phyloP scores from a whole-genome alignment of 64 coral and sea anemone genomes.

The Montipora foliosa region DNA sequence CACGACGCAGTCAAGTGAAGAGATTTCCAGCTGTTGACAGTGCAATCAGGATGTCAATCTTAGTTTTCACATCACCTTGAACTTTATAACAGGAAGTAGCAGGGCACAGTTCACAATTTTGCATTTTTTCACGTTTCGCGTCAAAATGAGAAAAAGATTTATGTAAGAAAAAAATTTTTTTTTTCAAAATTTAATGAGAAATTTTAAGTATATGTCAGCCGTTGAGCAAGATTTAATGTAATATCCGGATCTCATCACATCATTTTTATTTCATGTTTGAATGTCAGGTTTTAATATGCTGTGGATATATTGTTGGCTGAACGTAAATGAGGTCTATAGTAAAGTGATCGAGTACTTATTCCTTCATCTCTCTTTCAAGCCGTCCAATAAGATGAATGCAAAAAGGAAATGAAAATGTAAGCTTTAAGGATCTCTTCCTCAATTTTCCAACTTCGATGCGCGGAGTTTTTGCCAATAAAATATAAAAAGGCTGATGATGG shows the following conservation, averaged over 20 bases:
- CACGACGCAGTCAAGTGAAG: background rate
- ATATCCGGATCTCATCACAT: constrained; percentile 14
- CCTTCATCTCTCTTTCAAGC: background rate
- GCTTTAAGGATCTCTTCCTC: background rate
- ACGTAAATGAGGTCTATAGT: background rate
- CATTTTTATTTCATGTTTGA: background rate
- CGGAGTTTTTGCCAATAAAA: too few relatives aligned
- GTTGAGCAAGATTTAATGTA: background rate
- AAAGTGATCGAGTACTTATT: background rate
- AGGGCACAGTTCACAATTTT: too few relatives aligned
- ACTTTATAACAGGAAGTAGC: background rate
- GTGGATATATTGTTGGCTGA: background rate
- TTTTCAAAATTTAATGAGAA: background rate
- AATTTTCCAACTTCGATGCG: background rate
- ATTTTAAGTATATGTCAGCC: background rate
- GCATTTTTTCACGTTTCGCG: too few relatives aligned
- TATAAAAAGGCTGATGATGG: too few relatives aligned
- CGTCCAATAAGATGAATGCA: background rate
- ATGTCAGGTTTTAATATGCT: background rate
- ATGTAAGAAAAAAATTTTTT: too few relatives aligned
- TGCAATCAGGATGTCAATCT: background rate
- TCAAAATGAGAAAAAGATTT: too few relatives aligned
- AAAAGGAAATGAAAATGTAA: constrained; percentile 11
- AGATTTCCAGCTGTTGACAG: background rate
- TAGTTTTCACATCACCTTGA: too few relatives aligned